These are phyloP conservation scores for Apus apus DNA, from an alignment of 2,113 vertebrate species.

Conservation along the genomic window DNA sequence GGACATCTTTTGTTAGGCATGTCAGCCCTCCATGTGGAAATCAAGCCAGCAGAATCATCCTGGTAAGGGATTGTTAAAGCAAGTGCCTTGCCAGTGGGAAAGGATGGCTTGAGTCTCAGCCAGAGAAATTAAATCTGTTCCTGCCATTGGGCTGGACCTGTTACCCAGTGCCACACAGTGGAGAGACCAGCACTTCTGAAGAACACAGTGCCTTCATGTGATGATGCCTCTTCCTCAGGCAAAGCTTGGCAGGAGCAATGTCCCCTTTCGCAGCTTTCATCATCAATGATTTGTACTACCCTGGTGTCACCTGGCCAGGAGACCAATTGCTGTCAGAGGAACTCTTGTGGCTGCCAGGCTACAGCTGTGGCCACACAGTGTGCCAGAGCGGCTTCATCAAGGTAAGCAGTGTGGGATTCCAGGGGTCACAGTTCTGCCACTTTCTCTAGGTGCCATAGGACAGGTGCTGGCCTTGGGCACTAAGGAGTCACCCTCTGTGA, in stretches of 20 bases:
- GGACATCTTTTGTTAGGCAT: neutral
- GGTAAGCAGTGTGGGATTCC: neutral
- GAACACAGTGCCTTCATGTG: neutral
- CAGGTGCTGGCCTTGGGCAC: accelerated
- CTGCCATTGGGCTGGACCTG: neutral
- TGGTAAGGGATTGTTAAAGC: neutral
- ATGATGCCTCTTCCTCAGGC: neutral
- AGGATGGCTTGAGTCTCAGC: neutral
- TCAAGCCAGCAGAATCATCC: neutral
- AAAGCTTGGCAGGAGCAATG: neutral
- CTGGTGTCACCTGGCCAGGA: neutral
- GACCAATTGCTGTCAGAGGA: neutral
- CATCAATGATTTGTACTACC: accelerated
- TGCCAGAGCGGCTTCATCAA: neutral
- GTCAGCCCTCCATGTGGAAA: neutral
- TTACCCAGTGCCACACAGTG: neutral
- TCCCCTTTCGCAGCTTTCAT: neutral
- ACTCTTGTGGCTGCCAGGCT: neutral
- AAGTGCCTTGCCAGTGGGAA: neutral
- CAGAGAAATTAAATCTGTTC: neutral
- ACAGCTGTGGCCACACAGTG: accelerated
- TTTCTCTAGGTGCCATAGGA: accelerated
- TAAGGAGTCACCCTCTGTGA: neutral
- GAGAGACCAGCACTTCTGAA: neutral
- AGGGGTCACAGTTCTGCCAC: neutral